Conservation (phyloP, 2,113 vertebrate species). For the Eulacestoma nigropectus region DNA sequence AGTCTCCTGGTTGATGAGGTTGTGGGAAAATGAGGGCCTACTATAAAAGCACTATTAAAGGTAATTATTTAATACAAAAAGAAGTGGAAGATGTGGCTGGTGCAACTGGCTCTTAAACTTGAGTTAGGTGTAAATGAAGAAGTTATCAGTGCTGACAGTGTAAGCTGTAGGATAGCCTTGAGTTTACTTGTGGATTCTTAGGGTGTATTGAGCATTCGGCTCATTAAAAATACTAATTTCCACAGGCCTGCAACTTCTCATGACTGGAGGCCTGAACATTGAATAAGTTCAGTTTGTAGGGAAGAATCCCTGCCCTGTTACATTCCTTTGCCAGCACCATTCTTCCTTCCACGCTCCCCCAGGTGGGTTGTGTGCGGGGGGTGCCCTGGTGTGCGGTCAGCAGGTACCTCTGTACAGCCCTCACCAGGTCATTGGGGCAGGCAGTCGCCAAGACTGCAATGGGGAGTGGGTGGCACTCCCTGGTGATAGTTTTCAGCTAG, state of each 20-base stretch:
- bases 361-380: background rate
- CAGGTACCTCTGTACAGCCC: background rate
- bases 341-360: accelerated
- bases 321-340: background rate
- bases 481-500: background rate
- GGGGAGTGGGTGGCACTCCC: background rate
- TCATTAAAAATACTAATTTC: background rate
- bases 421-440: accelerated
- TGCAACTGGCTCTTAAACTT: background rate
- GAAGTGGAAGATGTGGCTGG: background rate
- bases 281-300: background rate
- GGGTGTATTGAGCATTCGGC: accelerated
- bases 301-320: background rate
- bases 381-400: accelerated
- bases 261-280: background rate
- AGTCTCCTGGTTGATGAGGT: background rate
- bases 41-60: background rate
- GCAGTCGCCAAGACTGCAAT: accelerated
- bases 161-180: background rate
- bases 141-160: background rate
- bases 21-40: background rate
- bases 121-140: background rate
- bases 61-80: background rate
- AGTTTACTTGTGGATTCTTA: background rate
- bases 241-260: background rate